Conservation (phyloP, 2,113 vertebrate genomes). For the Trochalopteron elliotii region DNA sequence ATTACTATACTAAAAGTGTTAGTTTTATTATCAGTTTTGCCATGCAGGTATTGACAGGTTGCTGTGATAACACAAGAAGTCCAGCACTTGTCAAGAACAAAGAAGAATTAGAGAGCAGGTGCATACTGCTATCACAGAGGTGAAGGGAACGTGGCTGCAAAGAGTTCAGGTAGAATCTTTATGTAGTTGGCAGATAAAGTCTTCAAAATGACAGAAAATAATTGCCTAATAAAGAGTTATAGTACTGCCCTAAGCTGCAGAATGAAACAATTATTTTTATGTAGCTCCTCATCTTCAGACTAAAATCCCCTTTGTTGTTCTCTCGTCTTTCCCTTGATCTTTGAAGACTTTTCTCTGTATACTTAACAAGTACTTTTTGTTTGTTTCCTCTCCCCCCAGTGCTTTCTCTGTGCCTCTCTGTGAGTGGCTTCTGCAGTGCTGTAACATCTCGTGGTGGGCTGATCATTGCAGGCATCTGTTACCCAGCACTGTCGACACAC, state of each 20-base stretch:
- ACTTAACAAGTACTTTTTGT: background rate
- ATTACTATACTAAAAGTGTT: background rate
- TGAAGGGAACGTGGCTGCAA: background rate
- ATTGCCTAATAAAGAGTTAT: slow-evolving; percentile 58
- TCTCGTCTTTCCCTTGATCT: slow-evolving; percentile 1
- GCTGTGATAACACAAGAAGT: background rate
- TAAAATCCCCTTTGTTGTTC: slow-evolving; percentile 21
- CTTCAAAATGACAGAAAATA: slow-evolving; percentile 50
- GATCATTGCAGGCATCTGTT: slow-evolving; percentile 25
- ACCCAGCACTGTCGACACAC: background rate
- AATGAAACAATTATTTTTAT: slow-evolving; percentile 52
- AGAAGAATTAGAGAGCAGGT: background rate
- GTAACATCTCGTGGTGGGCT: background rate
- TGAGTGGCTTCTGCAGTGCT: background rate
- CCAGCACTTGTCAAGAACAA: background rate
- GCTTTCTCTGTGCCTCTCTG: background rate
- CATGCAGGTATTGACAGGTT: slow-evolving; percentile 26
- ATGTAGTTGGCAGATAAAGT: slow-evolving; percentile 4
- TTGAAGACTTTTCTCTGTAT: background rate
- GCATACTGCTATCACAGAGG: background rate
- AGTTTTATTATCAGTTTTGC: background rate
- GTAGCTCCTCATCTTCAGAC: background rate
- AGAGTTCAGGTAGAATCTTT: slow-evolving; percentile 8
- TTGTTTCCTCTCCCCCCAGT: background rate
- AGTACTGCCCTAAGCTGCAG: slow-evolving; percentile 26